Conservation (phyloP, 2,888 invertebrate genomes). For the Ectemnius continuus region DNA sequence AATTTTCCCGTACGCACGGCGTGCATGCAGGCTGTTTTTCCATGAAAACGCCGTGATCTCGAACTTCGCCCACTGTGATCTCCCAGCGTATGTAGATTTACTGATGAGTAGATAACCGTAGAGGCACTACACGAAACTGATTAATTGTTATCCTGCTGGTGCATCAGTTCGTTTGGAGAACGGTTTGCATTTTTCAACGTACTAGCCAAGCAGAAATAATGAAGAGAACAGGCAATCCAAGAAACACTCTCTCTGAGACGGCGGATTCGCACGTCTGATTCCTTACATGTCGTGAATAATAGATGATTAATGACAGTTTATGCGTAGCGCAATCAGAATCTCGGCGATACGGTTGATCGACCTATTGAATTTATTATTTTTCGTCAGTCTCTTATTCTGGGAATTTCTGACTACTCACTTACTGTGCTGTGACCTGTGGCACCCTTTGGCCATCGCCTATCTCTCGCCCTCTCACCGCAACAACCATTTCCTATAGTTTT, state of each 20-base stretch:
- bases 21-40: not conserved
- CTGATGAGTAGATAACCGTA: too few species aligned
- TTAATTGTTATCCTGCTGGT: constrained; percentile 23
- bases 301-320: constrained; percentile 63
- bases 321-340: constrained; percentile 71
- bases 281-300: constrained; percentile 61
- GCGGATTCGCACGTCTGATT: constrained; percentile 30
- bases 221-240: not conserved
- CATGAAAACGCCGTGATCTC: constrained; percentile 8
- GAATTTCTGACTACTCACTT: too few species aligned
- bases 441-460: constrained; percentile 42
- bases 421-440: constrained; percentile 33
- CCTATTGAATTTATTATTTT: constrained; percentile 1
- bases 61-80: not conserved
- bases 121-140: constrained; percentile 17
- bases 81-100: too few species aligned
- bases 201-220: not conserved
- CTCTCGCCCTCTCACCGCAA: constrained; percentile 21
- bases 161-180: constrained; percentile 16
- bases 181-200: not conserved
- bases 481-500: not conserved
- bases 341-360: constrained; percentile 2
- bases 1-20: constrained; percentile 30
- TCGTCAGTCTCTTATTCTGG: too few species aligned
- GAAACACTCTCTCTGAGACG: not conserved